Evolutionary conservation across 2,113 vertebrate genomes (phyloP), one percentile per base, ranked within the genome.

Genomic region (Oplegnathus fasciatus): DNA sequence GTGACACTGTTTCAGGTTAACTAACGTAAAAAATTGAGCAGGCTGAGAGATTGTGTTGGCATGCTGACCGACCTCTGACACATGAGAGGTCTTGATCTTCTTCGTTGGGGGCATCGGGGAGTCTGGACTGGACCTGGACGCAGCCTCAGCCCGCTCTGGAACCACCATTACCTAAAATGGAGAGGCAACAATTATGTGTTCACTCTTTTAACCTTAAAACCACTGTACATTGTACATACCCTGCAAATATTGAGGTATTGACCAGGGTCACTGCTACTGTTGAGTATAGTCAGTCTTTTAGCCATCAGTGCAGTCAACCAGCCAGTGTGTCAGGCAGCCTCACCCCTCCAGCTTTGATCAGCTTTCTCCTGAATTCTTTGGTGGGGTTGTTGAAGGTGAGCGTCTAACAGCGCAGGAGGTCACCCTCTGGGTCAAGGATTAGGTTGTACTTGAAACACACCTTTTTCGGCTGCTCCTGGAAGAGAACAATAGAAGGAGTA

Each of bases 321-420:
- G 55, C 24, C 50, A 37, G 34, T 26, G 54, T 70, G 62, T 64
- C 64, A 61, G n/a, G 11, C 15, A 75, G 46, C 68, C 95, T 96
- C 94, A 99, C 98, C 97, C 98, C 98, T 93, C 98, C 98, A 6
- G 98, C 98, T 94, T 93, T 97, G 75, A 99, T 96, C 80, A 99
- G 96, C 88, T 99, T 99, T 92, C 95, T 97, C 58, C 98, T 97
- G 95, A 99, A 99, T 87, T 99, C 98, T 88, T 96, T 96, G 83
- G 98, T 99, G 91, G 98, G 98, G 93, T 99, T 99, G 95, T 99
- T 99, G 93, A 99, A 99, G 86, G 98, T 99, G 88, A 99, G 97
- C 76, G 99, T 99, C 96, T 99, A 98, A 34, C 98, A 99, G 86
- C 98, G 98, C 70, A 99, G 96, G 90, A 99, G 98, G 95, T 99